Base-by-base conservation (phyloP, 2,113 vertebrate genomes). In the Atractosteus spatula region DNA sequence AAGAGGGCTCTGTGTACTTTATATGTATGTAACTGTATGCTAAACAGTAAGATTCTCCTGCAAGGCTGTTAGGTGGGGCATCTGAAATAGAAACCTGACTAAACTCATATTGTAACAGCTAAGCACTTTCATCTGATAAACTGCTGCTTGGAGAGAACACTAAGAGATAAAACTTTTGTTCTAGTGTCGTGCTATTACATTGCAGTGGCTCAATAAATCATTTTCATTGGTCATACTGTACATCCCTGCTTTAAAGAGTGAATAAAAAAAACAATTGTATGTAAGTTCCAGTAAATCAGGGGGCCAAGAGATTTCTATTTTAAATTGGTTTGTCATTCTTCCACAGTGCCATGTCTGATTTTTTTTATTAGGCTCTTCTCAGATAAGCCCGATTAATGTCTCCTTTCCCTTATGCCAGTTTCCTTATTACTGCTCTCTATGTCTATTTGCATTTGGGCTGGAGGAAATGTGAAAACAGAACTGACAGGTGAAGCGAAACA, bases 381-480 rank as follows among this genome's bases (percentile, higher is more conserved):
- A 29, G 29, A 29, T 29, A 29, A 29, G 29, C 29, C 29, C 29
- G 29, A 29, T 29, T n/a, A n/a, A 16, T 8, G 12, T 6, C n/a
- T 6, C 14, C 57, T 13, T 16, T 59, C 14, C 12, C 10, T 3
- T 1, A 59, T 59, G 14, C 57, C 43, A 71, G 54, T 17, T 47
- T 11, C 69, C 7, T 62, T 41, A 44, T 71, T 62, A 55, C n/a
- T 61, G 8, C n/a, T 29, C 59, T 44, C 47, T 10, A 51, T 45
- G 8, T 71, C 0, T 61, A 62, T 61, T 45, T 71, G 55, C 59
- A 47, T 17, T 59, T 13, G 8, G 13, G 42, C 44, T 70, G 13
- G 12, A 45, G 6, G 41, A 62, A n/a, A 71, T 43, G 13, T 44
- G 44, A 69, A 69, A 69, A 59, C 14, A 59, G 57, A 59, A 59